Conservation (phyloP, 1,140 invertebrate genomes). For the Papilio dardanus region DNA sequence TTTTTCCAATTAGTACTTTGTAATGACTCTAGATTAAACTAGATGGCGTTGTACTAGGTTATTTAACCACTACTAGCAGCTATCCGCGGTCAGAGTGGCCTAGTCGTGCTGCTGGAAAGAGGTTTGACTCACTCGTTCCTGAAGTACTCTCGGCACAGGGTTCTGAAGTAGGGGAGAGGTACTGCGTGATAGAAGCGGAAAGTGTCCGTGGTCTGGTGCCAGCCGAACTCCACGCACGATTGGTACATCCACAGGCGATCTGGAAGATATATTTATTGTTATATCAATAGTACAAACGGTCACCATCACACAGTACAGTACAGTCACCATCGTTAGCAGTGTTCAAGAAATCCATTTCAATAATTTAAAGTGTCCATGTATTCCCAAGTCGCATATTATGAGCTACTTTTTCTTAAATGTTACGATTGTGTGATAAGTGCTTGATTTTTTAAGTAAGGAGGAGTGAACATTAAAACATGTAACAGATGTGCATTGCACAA, state of each 20-base stretch:
- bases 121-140: constrained; percentile 47
- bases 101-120: neutral
- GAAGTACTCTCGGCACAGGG: constrained; percentile 88
- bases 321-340: neutral
- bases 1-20: neutral
- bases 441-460: neutral
- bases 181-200: constrained; percentile 80
- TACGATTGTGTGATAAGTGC: neutral
- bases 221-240: constrained; percentile 93
- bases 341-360: neutral
- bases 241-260: constrained; percentile 90
- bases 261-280: too few species aligned
- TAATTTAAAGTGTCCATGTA: too few species aligned
- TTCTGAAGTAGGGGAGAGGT: constrained; percentile 83
- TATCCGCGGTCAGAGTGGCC: too few species aligned
- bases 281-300: too few species aligned
- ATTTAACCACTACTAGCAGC: neutral
- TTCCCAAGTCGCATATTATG: too few species aligned
- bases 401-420: too few species aligned
- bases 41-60: neutral
- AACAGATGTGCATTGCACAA: constrained; percentile 4
- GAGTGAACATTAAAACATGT: neutral
- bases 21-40: neutral
- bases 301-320: too few species aligned
- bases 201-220: constrained; percentile 88